Conservation (phyloP, 2,113 vertebrate species). For the Sorex araneus region DNA sequence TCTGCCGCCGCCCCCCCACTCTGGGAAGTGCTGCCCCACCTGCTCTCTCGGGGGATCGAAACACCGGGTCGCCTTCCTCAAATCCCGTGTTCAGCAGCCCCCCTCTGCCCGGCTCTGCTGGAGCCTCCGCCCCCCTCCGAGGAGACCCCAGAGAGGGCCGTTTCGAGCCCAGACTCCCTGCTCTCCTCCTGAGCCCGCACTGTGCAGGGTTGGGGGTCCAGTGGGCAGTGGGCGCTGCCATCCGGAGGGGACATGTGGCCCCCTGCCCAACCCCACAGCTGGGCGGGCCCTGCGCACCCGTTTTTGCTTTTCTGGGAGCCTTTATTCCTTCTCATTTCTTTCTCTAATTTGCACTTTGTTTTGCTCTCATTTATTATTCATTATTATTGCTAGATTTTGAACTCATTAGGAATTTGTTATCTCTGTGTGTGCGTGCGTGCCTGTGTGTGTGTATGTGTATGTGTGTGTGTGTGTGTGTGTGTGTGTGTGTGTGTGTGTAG, state of each 20-base stretch:
- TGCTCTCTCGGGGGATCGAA: not conserved
- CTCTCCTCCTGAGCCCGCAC: not conserved
- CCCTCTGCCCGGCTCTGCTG: too few species aligned
- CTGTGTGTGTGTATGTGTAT: not conserved
- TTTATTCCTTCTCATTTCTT: not conserved
- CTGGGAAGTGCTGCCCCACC: not conserved
- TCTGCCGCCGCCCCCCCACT: not conserved
- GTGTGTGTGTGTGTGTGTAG: too few species aligned
- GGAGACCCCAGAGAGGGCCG: too few species aligned
- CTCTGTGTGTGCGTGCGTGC: not conserved
- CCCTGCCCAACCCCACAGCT: too few species aligned
- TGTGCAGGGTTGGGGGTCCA: too few species aligned
- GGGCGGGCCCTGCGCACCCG: too few species aligned
- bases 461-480: not conserved
- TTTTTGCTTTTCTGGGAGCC: not conserved
- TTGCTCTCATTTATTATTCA: not conserved
- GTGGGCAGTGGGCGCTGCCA: too few species aligned
- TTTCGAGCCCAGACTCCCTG: too few species aligned
- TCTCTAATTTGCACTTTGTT: not conserved
- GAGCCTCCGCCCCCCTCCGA: too few species aligned
- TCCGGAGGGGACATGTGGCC: too few species aligned
- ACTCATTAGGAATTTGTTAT: not conserved
- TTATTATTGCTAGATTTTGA: conserved; percentile 35
- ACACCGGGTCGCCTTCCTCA: not conserved
- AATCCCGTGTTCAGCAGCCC: not conserved